A percentile compares a stretch with the other conserved stretches of the same genome.
Evolutionary conservation across 2,888 invertebrate species (phyloP).

Genomic region (Phyllotreta striolata): DNA sequence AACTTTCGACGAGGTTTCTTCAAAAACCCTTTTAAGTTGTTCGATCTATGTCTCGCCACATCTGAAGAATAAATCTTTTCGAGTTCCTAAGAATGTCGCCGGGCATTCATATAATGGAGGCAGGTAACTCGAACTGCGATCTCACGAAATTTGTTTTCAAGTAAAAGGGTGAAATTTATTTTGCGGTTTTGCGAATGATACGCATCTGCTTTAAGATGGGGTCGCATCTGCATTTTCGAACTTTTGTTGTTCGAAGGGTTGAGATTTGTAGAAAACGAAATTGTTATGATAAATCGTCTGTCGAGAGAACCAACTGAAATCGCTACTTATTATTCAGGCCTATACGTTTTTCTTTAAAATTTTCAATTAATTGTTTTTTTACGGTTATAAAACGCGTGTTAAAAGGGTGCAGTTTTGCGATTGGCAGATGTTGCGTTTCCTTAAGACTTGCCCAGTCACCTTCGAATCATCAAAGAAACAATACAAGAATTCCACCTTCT

Average conservation of each 20-base stretch:
- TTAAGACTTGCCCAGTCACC: slow-evolving; percentile 8
- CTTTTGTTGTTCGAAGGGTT: slow-evolving; percentile 31
- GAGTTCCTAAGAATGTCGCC: slow-evolving; percentile 27
- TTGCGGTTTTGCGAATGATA: slow-evolving; percentile 33
- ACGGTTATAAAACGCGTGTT: background rate
- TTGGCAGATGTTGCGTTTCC: background rate
- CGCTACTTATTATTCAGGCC: background rate
- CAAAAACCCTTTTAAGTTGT: slow-evolving; percentile 35
- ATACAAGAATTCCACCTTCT: background rate
- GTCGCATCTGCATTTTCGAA: slow-evolving; percentile 33
- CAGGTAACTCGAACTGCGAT: slow-evolving; percentile 35
- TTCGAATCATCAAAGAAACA: slow-evolving; percentile 13
- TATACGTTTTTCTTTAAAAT: background rate
- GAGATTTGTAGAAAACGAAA: slow-evolving; percentile 24
- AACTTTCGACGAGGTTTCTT: slow-evolving; percentile 31
- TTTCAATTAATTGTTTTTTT: background rate
- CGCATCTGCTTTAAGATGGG: slow-evolving; percentile 36
- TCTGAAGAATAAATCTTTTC: slow-evolving; percentile 31
- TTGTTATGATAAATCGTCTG: slow-evolving; percentile 22
- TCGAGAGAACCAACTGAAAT: slow-evolving; percentile 15
- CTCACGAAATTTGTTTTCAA: slow-evolving; percentile 37
- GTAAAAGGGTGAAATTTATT: slow-evolving; percentile 42
- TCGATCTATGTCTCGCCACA: slow-evolving; percentile 35
- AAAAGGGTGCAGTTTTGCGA: background rate
- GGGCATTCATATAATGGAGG: slow-evolving; percentile 31